phyloP scores from a whole-genome alignment of 2,888 invertebrate genomes.

The Pristionchus fissidentatus region DNA sequence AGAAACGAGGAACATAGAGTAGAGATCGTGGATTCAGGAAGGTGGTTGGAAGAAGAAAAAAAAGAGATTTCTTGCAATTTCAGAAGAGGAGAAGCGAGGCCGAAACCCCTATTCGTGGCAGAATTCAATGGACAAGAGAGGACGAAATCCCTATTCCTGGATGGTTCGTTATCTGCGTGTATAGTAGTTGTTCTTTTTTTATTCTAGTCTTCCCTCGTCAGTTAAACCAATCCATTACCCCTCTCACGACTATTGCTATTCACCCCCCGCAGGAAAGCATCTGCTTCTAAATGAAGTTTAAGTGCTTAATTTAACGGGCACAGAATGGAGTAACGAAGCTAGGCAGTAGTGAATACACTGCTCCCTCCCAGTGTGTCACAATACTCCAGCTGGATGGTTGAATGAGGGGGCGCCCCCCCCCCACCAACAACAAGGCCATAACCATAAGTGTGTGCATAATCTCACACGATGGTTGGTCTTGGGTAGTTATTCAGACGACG shows the following conservation, averaged over 20 bases:
- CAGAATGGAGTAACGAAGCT: not conserved
- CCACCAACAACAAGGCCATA: conserved; percentile 25
- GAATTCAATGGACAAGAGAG: conserved; percentile 26
- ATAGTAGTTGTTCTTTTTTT: not conserved
- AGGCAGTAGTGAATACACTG: not conserved
- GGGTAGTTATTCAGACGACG: too few species aligned
- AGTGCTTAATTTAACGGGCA: conserved; percentile 25
- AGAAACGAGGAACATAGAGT: not conserved
- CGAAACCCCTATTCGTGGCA: conserved; percentile 37
- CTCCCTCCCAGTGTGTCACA: not conserved
- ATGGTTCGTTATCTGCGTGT: not conserved
- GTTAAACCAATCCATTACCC: conserved; percentile 1
- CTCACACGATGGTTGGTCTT: too few species aligned
- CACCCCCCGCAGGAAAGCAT: too few species aligned
- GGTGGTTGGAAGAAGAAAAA: not conserved
- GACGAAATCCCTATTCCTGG: conserved; percentile 38
- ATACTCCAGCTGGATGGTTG: not conserved
- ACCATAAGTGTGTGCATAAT: conserved; percentile 18
- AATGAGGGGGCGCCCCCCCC: not conserved
- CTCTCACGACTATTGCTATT: not conserved
- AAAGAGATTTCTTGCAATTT: not conserved
- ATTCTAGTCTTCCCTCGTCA: not conserved
- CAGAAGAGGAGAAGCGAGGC: conserved; percentile 41
- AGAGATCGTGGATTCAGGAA: not conserved
- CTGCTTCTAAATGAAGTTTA: conserved; percentile 19